phyloP scores from a whole-genome alignment of 2,888 invertebrate species.

The Hydrotaea cyrtoneurina region DNA sequence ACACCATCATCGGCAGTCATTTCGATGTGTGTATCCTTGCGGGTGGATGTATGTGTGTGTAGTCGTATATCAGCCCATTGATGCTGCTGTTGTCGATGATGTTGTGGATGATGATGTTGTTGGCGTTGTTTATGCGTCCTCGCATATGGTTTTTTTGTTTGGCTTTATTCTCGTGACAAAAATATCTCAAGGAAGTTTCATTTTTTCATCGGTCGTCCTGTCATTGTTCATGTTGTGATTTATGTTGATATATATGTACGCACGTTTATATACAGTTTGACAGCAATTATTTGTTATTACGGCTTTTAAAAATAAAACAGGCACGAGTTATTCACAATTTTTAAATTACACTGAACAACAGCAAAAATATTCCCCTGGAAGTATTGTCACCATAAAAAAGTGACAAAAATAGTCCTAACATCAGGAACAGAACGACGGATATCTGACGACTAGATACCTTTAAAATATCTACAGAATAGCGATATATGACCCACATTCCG shows the following conservation, averaged over 20 bases:
- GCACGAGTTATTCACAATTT: not conserved
- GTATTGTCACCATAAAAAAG: too few species aligned
- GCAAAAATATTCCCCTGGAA: too few species aligned
- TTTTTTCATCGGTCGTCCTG: not conserved
- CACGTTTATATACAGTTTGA: not conserved
- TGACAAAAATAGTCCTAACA: too few species aligned
- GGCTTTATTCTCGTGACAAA: conserved; percentile 9
- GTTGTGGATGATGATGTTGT: not conserved
- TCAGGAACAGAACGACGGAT: too few species aligned
- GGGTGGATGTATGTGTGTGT: not conserved
- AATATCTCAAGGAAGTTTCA: conserved; percentile 26
- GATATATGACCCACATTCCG: too few species aligned
- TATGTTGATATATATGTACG: not conserved
- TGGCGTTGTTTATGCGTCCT: conserved; percentile 3
- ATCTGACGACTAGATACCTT: too few species aligned
- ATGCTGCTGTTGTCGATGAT: too few species aligned
- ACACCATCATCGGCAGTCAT: conserved; percentile 2
- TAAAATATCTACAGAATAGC: too few species aligned
- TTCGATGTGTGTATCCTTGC: not conserved
- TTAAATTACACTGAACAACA: too few species aligned
- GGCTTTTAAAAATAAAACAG: not conserved
- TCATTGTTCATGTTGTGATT: conserved; percentile 11
- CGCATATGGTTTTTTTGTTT: not conserved
- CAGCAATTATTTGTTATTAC: not conserved
- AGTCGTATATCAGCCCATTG: not conserved